phyloP scores from a whole-genome alignment of 2,888 invertebrate species.

The Iselma pallidipennis region DNA sequence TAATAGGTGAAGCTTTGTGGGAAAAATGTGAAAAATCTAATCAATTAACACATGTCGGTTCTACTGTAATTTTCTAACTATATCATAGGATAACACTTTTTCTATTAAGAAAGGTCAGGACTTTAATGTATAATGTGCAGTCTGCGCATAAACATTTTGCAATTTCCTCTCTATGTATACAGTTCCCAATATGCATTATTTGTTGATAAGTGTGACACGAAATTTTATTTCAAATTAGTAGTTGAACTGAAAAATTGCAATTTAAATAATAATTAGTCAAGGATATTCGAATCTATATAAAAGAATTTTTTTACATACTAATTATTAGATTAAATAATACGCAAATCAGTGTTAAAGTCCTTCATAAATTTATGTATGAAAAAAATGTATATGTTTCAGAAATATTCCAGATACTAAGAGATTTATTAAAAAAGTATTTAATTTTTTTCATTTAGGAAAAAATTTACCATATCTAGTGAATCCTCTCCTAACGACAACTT shows the following conservation, averaged over 20 bases:
- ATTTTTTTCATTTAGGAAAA: no score
- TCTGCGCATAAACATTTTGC: not conserved
- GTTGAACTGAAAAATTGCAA: not conserved
- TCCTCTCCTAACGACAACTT: no score
- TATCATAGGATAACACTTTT: constrained; percentile 5
- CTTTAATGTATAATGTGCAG: not conserved
- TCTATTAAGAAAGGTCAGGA: constrained; percentile 22
- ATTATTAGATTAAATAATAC: not conserved
- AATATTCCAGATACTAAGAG: no score
- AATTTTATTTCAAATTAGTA: not conserved
- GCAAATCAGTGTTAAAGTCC: not conserved
- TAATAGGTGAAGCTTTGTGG: constrained; percentile 12
- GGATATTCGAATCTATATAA: not conserved
- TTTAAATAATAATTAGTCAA: not conserved
- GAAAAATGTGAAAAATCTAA: constrained; percentile 8
- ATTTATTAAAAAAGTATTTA: no score
- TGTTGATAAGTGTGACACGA: no score
- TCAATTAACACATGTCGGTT: constrained; percentile 13
- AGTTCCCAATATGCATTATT: no score
- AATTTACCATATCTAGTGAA: no score
- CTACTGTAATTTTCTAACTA: constrained; percentile 9
- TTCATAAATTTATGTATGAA: not conserved
- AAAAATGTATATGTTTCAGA: no score
- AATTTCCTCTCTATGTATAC: not conserved
- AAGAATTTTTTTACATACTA: not conserved